Conservation (phyloP, 1,140 invertebrate genomes). For the Solen grandis region DNA sequence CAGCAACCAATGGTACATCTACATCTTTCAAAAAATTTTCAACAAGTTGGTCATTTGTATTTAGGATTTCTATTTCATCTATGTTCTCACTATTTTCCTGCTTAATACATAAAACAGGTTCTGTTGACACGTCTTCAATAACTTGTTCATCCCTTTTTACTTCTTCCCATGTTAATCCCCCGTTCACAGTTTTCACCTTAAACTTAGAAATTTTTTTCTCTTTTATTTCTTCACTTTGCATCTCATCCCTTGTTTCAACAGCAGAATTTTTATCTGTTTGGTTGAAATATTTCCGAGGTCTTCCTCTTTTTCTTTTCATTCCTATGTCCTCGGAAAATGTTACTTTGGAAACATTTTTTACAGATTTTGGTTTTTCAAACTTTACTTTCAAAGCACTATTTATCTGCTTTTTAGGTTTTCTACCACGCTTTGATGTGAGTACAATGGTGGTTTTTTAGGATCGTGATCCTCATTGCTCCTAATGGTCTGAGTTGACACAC, state of each 20-base stretch:
- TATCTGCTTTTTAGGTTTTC: not conserved
- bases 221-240: not conserved
- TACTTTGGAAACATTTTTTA: not conserved
- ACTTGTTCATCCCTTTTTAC: not conserved
- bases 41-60: not conserved
- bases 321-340: not conserved
- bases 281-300: not conserved
- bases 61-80: not conserved
- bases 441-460: not conserved
- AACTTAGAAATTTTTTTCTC: not conserved
- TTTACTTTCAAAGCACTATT: not conserved
- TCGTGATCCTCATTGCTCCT: conserved; percentile 4
- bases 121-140: too few relatives aligned
- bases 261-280: not conserved
- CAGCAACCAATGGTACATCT: not conserved
- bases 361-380: not conserved
- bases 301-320: not conserved
- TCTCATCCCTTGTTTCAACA: not conserved
- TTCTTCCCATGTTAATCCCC: not conserved
- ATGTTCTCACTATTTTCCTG: not conserved
- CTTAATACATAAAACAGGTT: too few relatives aligned
- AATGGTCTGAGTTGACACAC: conserved; percentile 29
- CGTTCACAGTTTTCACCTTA: not conserved
- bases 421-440: not conserved
- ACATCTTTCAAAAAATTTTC: not conserved